These are phyloP conservation scores for Philonicus albiceps DNA, from an alignment of 2,888 invertebrate species.

Conservation along the genomic window DNA sequence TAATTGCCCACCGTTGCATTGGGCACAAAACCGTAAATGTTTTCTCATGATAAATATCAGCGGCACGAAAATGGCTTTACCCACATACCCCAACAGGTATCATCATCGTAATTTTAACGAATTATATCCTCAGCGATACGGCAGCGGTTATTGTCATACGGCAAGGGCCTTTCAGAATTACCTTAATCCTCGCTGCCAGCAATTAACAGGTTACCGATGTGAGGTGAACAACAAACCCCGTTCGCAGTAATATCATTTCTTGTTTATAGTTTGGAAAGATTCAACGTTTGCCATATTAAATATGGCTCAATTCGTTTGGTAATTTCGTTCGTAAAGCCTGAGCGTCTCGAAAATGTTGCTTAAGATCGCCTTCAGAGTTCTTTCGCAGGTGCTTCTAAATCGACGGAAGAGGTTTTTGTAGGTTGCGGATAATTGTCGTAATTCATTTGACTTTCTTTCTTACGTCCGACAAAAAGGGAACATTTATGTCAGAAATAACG, in stretches of 20 bases:
- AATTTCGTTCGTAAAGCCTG: neutral
- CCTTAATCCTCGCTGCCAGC: neutral
- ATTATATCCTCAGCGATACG: neutral
- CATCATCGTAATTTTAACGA: neutral
- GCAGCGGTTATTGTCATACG: neutral
- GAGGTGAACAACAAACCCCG: neutral
- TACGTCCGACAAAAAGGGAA: neutral
- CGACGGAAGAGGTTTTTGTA: neutral
- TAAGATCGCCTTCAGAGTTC: neutral
- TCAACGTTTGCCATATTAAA: neutral
- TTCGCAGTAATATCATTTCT: neutral
- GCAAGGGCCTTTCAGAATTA: neutral
- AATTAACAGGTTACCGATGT: neutral
- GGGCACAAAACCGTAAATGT: neutral
- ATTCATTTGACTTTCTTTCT: neutral
- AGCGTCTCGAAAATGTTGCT: neutral
- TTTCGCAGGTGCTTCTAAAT: neutral
- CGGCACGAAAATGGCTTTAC: neutral
- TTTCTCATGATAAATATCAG: conserved; percentile 5
- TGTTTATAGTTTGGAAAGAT: neutral
- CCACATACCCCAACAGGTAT: neutral
- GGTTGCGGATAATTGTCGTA: neutral
- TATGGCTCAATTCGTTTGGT: neutral
- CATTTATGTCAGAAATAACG: neutral
- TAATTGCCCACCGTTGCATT: neutral